A percentile compares a stretch with the other conserved stretches of the same genome.
Conservation (phyloP, 1,140 invertebrate genomes). For the Elymnias hypermnestra region DNA sequence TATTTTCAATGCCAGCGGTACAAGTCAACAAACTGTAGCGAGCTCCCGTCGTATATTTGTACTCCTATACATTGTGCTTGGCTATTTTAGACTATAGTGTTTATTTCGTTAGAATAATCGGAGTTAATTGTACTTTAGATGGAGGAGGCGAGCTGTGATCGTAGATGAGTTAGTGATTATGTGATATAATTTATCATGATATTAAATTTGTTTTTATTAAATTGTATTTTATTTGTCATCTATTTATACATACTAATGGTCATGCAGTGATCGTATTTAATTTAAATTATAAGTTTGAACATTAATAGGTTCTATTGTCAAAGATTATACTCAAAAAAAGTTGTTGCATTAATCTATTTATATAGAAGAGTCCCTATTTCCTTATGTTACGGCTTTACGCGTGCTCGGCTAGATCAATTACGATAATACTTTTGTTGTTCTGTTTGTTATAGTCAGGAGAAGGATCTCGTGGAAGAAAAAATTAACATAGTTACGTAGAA, state of each 20-base stretch:
- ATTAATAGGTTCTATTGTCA: no score
- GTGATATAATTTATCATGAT: slow-evolving; percentile 29
- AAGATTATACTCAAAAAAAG: no score
- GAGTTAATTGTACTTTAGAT: slow-evolving; percentile 5
- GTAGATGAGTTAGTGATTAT: slow-evolving; percentile 22
- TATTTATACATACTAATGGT: no score
- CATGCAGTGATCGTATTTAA: no score
- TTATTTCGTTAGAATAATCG: neutral
- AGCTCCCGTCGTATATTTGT: slow-evolving; percentile 46
- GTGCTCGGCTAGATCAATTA: no score
- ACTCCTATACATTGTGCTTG: slow-evolving; percentile 24
- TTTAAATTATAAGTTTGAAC: no score
- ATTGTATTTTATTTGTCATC: neutral
- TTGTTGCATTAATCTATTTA: neutral
- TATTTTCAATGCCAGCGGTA: slow-evolving; percentile 68
- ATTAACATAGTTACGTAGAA: no score
- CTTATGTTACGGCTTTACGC: no score
- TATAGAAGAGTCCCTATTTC: neutral
- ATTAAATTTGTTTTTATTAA: slow-evolving; percentile 23
- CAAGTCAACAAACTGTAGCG: slow-evolving; percentile 67
- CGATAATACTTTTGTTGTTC: no score
- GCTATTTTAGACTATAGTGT: slow-evolving; percentile 1
- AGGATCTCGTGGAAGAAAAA: no score
- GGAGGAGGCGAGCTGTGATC: slow-evolving; percentile 24
- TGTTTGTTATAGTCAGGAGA: no score